Evolutionary conservation across 2,888 invertebrate species (phyloP).

Genomic region (Thyatira batis): DNA sequence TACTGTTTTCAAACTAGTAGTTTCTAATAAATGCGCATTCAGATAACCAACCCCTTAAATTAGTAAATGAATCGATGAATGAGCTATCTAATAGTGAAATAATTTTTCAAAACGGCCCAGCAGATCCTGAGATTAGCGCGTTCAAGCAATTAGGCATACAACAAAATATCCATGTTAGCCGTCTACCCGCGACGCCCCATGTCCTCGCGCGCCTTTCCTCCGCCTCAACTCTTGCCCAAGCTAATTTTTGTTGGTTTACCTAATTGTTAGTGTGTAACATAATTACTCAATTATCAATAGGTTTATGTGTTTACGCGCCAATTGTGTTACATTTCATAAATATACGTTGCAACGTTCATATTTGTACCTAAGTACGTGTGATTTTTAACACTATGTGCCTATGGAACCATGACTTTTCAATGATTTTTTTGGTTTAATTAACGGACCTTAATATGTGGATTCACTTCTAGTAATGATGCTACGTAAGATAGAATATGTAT

Average conservation of each 20-base stretch:
- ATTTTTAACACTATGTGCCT: not conserved
- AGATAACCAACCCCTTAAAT: no score
- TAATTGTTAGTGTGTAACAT: constrained; percentile 31
- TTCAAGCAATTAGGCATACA: constrained; percentile 5
- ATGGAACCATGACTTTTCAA: not conserved
- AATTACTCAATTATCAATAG: constrained; percentile 9
- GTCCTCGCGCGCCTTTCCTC: constrained; percentile 33
- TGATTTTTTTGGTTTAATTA: constrained; percentile 3
- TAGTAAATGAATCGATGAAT: no score
- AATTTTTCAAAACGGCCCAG: no score
- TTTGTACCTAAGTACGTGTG: not conserved
- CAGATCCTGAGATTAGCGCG: no score
- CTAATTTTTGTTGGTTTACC: constrained; percentile 41
- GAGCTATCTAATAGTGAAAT: no score
- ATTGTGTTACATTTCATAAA: constrained; percentile 1
- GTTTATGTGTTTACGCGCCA: constrained; percentile 5
- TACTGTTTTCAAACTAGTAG: no score
- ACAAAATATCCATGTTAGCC: not conserved
- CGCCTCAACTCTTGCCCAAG: constrained; percentile 41
- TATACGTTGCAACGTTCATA: not conserved
- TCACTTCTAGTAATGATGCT: no score
- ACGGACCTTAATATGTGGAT: no score
- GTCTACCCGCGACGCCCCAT: constrained; percentile 17
- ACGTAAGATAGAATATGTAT: no score
- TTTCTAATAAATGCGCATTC: no score